Conservation (phyloP, 2,797 vertebrate species). For the Varecia variegata region DNA sequence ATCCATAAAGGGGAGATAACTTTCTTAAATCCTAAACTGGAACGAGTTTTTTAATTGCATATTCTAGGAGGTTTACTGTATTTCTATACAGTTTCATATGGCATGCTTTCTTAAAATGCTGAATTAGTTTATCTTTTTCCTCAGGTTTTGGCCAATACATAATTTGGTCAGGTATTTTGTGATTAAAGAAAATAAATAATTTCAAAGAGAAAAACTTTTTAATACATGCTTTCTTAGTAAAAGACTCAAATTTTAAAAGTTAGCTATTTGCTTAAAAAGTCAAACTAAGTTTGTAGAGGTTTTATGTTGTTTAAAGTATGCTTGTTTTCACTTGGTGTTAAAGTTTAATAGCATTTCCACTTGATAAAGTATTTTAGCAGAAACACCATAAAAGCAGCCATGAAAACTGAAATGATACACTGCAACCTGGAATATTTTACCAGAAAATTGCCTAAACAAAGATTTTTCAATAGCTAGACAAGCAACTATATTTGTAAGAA, state of each 20-base stretch:
- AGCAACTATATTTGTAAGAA: slow-evolving; percentile 16
- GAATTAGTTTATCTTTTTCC: neutral
- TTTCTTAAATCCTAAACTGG: neutral
- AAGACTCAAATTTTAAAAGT: slow-evolving; percentile 2
- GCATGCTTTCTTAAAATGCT: neutral
- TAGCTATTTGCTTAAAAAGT: neutral
- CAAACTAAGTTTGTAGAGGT: neutral
- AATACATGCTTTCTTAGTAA: neutral
- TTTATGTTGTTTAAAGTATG: slow-evolving; percentile 38
- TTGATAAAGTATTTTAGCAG: slow-evolving; percentile 35
- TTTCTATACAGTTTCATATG: neutral
- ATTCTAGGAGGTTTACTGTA: neutral
- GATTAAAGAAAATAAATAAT: slow-evolving; percentile 9
- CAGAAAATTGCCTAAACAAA: slow-evolving; percentile 57
- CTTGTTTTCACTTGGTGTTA: slow-evolving; percentile 1
- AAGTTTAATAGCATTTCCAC: slow-evolving; percentile 43
- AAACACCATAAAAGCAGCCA: slow-evolving; percentile 47
- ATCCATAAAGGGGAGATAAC: neutral
- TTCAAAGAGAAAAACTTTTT: neutral
- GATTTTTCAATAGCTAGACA: slow-evolving; percentile 45
- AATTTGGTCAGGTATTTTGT: neutral
- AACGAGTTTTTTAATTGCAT: neutral
- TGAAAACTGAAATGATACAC: slow-evolving; percentile 41
- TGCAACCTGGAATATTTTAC: slow-evolving; percentile 40
- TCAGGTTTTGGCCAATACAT: neutral